Evolutionary conservation across 92 coral and sea anemone species (phyloP).

Genomic region (Epizoanthus ramosus): DNA sequence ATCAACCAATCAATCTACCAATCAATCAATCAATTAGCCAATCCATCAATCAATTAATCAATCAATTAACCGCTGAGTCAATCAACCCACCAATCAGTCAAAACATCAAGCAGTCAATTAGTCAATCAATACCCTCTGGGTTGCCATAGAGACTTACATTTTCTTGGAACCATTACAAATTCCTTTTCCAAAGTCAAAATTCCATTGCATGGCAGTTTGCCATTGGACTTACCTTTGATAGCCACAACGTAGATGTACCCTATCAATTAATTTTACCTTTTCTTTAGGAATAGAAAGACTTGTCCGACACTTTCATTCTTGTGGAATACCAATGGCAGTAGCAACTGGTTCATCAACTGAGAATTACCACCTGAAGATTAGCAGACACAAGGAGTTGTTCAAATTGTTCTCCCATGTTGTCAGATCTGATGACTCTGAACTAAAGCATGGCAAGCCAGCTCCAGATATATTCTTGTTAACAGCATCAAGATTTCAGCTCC

Average conservation of each 20-base stretch:
- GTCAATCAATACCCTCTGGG: too few relatives aligned
- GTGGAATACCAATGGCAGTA: slow-evolving; percentile 84
- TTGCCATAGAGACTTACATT: background rate
- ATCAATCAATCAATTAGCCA: too few relatives aligned
- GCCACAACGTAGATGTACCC: background rate
- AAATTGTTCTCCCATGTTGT: slow-evolving; percentile 74
- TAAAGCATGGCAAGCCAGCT: slow-evolving; percentile 87
- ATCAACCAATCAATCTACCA: too few relatives aligned
- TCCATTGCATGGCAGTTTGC: too few relatives aligned
- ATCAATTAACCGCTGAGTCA: too few relatives aligned
- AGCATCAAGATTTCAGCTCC: slow-evolving; percentile 72
- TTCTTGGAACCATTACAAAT: background rate
- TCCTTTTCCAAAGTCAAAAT: background rate
- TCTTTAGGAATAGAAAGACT: slow-evolving; percentile 77
- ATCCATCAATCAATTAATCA: too few relatives aligned
- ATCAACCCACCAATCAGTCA: too few relatives aligned
- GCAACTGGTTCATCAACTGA: slow-evolving; percentile 87
- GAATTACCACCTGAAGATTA: slow-evolving; percentile 67
- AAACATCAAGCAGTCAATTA: too few relatives aligned
- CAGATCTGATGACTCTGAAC: slow-evolving; percentile 86
- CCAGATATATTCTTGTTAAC: slow-evolving; percentile 91
- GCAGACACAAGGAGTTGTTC: slow-evolving; percentile 69
- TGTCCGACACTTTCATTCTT: slow-evolving; percentile 74
- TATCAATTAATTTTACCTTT: background rate
- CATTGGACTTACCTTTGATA: too few relatives aligned